These are phyloP conservation scores for Leptinotarsa peninsularis DNA, from an alignment of 2,888 invertebrate genomes.

Conservation along the genomic window DNA sequence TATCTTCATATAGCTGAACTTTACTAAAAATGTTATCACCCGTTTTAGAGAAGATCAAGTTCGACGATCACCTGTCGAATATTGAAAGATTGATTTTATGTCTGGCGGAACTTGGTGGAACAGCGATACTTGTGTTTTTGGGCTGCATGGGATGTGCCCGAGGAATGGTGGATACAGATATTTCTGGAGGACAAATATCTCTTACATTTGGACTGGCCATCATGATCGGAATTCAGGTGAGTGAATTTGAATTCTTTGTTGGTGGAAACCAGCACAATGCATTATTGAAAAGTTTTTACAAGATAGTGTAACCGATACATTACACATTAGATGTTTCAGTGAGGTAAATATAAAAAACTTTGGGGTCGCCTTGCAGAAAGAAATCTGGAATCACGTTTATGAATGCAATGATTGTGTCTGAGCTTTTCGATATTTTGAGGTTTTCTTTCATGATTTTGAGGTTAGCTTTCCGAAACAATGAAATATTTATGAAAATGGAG, in stretches of 20 bases:
- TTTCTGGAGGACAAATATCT: slow-evolving; percentile 68
- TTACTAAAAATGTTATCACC: background rate
- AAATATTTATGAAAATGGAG: no score
- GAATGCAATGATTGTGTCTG: no score
- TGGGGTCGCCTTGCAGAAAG: no score
- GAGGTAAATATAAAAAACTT: no score
- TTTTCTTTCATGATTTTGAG: no score
- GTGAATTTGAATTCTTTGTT: slow-evolving; percentile 29
- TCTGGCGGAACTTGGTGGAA: slow-evolving; percentile 75
- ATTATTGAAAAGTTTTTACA: no score
- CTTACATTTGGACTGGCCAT: slow-evolving; percentile 78
- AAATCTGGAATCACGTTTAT: no score
- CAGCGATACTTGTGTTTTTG: slow-evolving; percentile 74
- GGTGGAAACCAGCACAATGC: background rate
- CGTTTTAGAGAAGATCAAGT: slow-evolving; percentile 62
- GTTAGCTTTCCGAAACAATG: no score
- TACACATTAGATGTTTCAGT: no score
- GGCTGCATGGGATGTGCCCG: slow-evolving; percentile 80
- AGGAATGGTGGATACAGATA: slow-evolving; percentile 49
- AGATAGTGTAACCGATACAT: no score
- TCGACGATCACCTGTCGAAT: slow-evolving; percentile 54
- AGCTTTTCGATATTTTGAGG: no score
- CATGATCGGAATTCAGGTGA: slow-evolving; percentile 75
- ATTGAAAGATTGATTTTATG: slow-evolving; percentile 59
- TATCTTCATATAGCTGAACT: no score